Evolutionary conservation across 2,113 vertebrate species (phyloP).

Genomic region (Zosterops pallidus): DNA sequence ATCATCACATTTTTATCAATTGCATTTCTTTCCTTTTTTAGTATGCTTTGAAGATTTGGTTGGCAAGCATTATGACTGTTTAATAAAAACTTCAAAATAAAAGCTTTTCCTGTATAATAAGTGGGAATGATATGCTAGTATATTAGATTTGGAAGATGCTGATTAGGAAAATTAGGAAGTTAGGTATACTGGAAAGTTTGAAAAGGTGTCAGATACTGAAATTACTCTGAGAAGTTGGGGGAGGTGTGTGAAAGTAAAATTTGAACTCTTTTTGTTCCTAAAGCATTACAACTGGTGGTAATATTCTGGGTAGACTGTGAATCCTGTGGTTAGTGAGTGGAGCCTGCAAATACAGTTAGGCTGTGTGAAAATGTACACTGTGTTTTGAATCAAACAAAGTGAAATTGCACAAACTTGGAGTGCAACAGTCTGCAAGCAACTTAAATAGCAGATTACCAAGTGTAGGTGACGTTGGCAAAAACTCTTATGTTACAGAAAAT

Average conservation of each 20-base stretch:
- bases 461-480: background rate
- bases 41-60: background rate
- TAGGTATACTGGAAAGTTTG: background rate
- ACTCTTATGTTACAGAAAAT: background rate
- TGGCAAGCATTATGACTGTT: background rate
- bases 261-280: background rate
- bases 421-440: background rate
- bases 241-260: background rate
- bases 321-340: background rate
- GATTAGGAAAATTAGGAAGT: background rate
- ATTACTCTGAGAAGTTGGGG: background rate
- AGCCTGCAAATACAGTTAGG: background rate
- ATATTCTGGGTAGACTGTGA: background rate
- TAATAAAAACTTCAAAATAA: background rate
- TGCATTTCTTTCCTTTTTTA: background rate
- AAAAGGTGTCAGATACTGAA: background rate
- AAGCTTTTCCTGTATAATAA: background rate
- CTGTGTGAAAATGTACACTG: background rate
- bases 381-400: background rate
- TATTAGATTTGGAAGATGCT: background rate
- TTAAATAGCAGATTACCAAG: background rate
- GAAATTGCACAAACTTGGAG: background rate
- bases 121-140: background rate
- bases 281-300: background rate
- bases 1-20: background rate